Evolutionary conservation across 2,797 vertebrate genomes (phyloP).

Genomic region (Poecilia picta): DNA sequence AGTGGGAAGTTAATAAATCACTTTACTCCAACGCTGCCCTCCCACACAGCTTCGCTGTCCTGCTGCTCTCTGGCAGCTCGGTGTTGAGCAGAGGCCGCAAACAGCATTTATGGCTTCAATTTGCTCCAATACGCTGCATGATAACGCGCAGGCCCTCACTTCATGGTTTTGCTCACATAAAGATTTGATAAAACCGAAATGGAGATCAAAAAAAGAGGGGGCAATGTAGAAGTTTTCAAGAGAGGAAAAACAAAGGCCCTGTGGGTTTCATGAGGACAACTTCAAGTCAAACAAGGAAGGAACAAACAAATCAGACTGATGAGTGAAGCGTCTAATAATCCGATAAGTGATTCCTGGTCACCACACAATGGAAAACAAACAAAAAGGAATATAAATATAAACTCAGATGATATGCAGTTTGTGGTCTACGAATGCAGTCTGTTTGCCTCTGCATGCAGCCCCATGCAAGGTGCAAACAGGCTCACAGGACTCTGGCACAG

Average conservation of each 20-base stretch:
- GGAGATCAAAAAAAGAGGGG: conserved; percentile 22
- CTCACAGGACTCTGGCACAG: conserved; percentile 6
- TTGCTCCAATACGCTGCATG: conserved; percentile 7
- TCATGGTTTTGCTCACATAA: conserved; percentile 16
- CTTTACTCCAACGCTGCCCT: conserved; percentile 11
- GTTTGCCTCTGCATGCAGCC: conserved; percentile 31
- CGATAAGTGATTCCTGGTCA: conserved; percentile 19
- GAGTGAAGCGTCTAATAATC: conserved; percentile 13
- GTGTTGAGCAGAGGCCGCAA: conserved; percentile 24
- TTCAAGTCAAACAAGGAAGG: conserved; percentile 35
- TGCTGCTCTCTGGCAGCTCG: conserved; percentile 29
- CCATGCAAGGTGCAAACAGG: conserved; percentile 13
- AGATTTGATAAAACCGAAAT: conserved; percentile 14
- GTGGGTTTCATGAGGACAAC: conserved; percentile 20
- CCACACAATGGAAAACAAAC: conserved; percentile 2
- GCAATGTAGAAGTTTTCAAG: conserved; percentile 27
- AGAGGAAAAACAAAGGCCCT: conserved; percentile 25
- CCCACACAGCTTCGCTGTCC: conserved; percentile 31
- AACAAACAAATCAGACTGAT: conserved; percentile 31
- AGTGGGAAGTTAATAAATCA: conserved; percentile 50
- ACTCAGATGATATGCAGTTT: neutral
- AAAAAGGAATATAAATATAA: neutral
- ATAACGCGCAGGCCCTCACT: neutral
- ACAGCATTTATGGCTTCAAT: conserved; percentile 33
- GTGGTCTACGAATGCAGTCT: neutral